Evolutionary conservation across 2,113 vertebrate genomes (phyloP).

Genomic region (Chaetodon trifascialis): DNA sequence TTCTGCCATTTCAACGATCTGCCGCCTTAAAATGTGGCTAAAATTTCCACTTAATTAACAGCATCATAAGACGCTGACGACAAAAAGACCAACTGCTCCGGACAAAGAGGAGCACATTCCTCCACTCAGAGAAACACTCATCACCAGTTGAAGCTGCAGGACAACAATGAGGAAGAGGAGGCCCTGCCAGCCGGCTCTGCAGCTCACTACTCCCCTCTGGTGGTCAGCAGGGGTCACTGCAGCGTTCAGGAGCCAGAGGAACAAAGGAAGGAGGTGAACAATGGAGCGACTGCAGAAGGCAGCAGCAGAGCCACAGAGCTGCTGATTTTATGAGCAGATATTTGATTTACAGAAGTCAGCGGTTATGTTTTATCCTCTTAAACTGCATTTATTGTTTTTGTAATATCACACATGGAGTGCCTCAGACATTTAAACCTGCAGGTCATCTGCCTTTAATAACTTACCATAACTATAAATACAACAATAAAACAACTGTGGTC

Average conservation of each 20-base stretch:
- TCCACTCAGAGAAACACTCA: slow-evolving; percentile 24
- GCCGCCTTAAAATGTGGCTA: background rate
- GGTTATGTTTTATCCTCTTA: background rate
- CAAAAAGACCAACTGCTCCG: background rate
- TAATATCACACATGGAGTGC: background rate
- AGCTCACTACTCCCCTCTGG: slow-evolving; percentile 76
- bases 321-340: too few species aligned
- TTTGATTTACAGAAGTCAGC: background rate
- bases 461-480: background rate
- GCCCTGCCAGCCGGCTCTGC: background rate
- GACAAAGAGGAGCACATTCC: slow-evolving; percentile 76
- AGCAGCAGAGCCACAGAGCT: background rate
- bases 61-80: background rate
- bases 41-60: background rate
- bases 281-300: slow-evolving; percentile 11
- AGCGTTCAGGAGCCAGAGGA: slow-evolving; percentile 34
- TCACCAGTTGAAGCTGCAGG: slow-evolving; percentile 30
- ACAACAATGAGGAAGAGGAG: slow-evolving; percentile 14
- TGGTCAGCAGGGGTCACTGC: slow-evolving; percentile 21
- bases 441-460: background rate
- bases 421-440: background rate
- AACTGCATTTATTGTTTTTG: background rate
- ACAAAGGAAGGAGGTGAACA: slow-evolving; percentile 75
- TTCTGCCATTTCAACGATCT: background rate
- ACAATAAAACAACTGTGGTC: too few species aligned